Evolutionary conservation across 1,140 invertebrate species (phyloP).

Genomic region (Brachionus koreanus): DNA sequence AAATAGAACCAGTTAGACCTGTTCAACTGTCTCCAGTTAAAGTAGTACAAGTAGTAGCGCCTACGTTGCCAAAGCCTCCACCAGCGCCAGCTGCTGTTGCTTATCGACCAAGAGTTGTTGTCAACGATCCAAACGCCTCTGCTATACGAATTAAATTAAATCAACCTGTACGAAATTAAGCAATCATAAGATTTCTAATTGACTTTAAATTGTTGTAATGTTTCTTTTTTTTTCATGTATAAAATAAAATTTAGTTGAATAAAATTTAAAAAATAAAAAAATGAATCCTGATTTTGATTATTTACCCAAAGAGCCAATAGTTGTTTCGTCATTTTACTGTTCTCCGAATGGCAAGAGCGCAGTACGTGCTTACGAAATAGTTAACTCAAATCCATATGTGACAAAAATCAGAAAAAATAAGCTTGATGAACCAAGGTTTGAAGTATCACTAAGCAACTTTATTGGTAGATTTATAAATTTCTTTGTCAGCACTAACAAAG

Average conservation of each 20-base stretch:
- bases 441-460: neutral
- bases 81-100: neutral
- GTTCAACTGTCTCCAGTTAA: neutral
- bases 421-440: conserved; percentile 4
- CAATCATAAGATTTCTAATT: conserved; percentile 26
- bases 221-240: conserved; percentile 5
- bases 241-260: neutral
- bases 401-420: conserved; percentile 10
- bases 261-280: conserved; percentile 6
- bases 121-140: neutral
- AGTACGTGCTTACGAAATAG: conserved; percentile 36
- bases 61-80: neutral
- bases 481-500: conserved; percentile 5
- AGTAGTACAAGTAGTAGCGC: neutral
- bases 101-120: neutral
- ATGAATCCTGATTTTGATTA: conserved; percentile 35
- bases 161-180: neutral
- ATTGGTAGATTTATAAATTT: neutral
- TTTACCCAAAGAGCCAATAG: neutral
- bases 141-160: neutral
- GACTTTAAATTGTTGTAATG: neutral
- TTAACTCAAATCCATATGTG: conserved; percentile 34
- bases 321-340: conserved; percentile 28
- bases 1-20: neutral
- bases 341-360: conserved; percentile 8